These are phyloP conservation scores for Trypoxylus dichotomus DNA, from an alignment of 1,140 invertebrate genomes.

Conservation along the genomic window DNA sequence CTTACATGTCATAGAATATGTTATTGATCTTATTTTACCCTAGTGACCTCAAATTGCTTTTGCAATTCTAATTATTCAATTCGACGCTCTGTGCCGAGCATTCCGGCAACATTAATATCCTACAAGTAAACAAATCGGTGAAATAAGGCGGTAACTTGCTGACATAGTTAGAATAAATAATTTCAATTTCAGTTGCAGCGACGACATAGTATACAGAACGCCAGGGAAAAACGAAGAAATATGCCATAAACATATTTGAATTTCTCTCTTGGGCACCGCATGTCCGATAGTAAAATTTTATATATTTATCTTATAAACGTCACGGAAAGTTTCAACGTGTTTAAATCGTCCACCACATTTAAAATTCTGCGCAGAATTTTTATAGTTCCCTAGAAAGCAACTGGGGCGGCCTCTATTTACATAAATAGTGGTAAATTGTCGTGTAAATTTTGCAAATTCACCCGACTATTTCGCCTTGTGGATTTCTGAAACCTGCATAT, in stretches of 20 bases:
- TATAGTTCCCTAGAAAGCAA: background rate
- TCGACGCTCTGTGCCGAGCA: too few species aligned
- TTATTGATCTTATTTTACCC: too few species aligned
- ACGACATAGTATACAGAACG: background rate
- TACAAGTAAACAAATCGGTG: background rate
- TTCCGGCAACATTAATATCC: too few species aligned
- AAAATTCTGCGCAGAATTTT: background rate
- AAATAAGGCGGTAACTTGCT: background rate
- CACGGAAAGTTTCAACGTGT: background rate
- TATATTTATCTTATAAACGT: constrained; percentile 1
- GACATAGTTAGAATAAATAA: background rate
- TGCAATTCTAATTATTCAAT: too few species aligned
- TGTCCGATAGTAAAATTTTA: constrained; percentile 3
- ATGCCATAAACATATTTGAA: background rate
- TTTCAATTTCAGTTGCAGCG: background rate
- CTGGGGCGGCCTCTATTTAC: background rate
- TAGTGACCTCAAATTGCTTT: too few species aligned
- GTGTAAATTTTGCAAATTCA: background rate
- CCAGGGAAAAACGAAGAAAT: background rate
- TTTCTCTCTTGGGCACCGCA: background rate
- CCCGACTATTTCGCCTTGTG: background rate
- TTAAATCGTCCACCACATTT: background rate
- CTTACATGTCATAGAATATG: too few species aligned
- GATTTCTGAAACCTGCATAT: background rate
- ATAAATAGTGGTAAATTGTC: background rate